Evolutionary conservation across 2,797 vertebrate species (phyloP), one percentile per base, ranked within the genome.

Genomic region (Lithobates sylvaticus): DNA sequence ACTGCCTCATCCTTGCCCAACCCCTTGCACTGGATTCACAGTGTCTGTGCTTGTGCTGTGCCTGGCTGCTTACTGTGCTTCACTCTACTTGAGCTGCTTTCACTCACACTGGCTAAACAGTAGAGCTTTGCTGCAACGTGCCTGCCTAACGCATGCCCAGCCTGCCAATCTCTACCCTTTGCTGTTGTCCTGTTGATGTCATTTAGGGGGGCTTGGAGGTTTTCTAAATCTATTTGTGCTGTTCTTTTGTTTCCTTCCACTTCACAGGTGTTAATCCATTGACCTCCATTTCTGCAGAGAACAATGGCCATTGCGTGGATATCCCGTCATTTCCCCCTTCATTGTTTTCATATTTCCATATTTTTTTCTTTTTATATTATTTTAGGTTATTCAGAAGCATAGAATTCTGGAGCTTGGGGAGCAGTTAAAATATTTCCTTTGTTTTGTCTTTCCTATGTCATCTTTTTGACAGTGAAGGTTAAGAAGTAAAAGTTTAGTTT

Each of bases 41-140:
- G 90, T 89, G 90, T 89, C 81, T 90, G 88, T 91, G 69, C 91
- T 84, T 91, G 76, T 84, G 81, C 88, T 83, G 84, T 65, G 65
- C 92, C 90, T 90, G 83, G 9, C 86, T 58, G 7, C 54, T 89
- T 88, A 88, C 88, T 82, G 87, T 90, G 92, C 90, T 86, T 88
- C 9, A 26, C 23, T 32, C 10, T 16, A 67, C 61, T 54, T 68
- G 16, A 44, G 64, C 36, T 75, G 58, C 34, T 47, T 26, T 39
- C 70, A 36, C 44, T 73, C 4, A 18, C 44, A 58, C 70, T 44
- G 29, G 67, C 67, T 47, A 23, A 36, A 18, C 29, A 32, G 13
- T 3, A 67, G 29, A 74, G 18, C 34, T 83, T 68, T 83, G 58
- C 76, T 74, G 72, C 74, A 10, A 21, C 21, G 23, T 72, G 68